Evolutionary conservation across 2,888 invertebrate genomes (phyloP).

Genomic region (Brachyptera risi): DNA sequence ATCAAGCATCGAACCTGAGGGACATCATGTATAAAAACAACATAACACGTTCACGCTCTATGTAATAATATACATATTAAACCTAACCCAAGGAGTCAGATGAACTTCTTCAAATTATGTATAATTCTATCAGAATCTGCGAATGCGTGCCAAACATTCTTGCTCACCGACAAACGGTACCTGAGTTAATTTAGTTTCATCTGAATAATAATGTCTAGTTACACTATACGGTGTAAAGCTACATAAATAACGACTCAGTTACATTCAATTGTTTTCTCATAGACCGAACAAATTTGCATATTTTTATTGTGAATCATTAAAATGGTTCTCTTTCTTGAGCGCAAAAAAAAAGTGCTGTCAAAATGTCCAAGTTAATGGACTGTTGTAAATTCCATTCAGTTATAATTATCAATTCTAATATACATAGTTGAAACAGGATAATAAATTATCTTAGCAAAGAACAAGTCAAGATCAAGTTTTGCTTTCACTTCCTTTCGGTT

Average conservation of each 20-base stretch:
- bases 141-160: no score
- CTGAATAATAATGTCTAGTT: not conserved
- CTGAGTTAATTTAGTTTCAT: not conserved
- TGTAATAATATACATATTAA: no score
- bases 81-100: no score
- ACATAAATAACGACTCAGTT: slow-evolving; percentile 12
- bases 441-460: slow-evolving; percentile 13
- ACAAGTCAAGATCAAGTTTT: slow-evolving; percentile 5
- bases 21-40: no score
- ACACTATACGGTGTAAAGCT: not conserved
- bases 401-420: slow-evolving; percentile 22
- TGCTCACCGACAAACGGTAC: no score
- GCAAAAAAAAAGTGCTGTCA: slow-evolving; percentile 17
- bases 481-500: slow-evolving; percentile 18
- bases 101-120: no score
- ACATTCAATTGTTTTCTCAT: slow-evolving; percentile 18
- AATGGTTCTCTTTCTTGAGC: not conserved
- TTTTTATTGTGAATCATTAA: slow-evolving; percentile 19
- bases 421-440: slow-evolving; percentile 20
- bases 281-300: slow-evolving; percentile 7
- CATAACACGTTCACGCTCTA: no score
- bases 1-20: no score
- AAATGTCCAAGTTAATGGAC: slow-evolving; percentile 18
- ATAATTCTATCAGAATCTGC: no score
- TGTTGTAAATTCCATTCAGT: slow-evolving; percentile 19